Evolutionary conservation across 1,140 invertebrate genomes (phyloP).

Genomic region (Hylaeus volcanicus): DNA sequence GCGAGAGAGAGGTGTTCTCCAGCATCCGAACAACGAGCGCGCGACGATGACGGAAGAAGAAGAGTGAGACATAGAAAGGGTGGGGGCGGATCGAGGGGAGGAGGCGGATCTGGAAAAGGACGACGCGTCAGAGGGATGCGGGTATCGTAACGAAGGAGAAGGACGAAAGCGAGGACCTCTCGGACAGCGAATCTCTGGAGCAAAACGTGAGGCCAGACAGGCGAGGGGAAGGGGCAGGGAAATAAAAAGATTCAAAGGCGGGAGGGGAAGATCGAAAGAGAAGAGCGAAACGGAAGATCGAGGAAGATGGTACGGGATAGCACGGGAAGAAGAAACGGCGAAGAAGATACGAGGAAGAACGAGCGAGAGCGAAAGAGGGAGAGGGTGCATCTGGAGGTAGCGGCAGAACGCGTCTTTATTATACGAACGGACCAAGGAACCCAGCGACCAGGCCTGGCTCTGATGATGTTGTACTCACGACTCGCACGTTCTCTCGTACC

Average conservation of each 20-base stretch:
- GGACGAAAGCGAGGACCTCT: slow-evolving; percentile 42
- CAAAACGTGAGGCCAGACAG: slow-evolving; percentile 24
- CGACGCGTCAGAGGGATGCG: slow-evolving; percentile 21
- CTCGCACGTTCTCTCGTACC: slow-evolving; percentile 69
- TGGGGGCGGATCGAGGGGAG: slow-evolving; percentile 39
- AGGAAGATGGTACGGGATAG: slow-evolving; percentile 16
- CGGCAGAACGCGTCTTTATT: slow-evolving; percentile 79
- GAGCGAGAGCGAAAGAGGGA: slow-evolving; percentile 23
- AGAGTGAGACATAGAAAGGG: slow-evolving; percentile 47
- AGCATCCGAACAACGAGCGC: neutral
- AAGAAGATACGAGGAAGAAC: slow-evolving; percentile 2
- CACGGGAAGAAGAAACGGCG: slow-evolving; percentile 18
- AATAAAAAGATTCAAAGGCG: neutral
- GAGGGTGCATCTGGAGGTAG: slow-evolving; percentile 57
- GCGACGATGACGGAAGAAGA: slow-evolving; percentile 31
- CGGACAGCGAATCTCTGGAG: slow-evolving; percentile 39
- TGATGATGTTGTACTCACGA: slow-evolving; percentile 78
- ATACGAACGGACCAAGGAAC: slow-evolving; percentile 74
- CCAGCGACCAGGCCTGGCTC: slow-evolving; percentile 71
- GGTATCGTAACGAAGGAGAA: slow-evolving; percentile 32
- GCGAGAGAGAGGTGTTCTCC: neutral
- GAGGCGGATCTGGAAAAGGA: slow-evolving; percentile 37
- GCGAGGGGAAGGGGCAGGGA: slow-evolving; percentile 18
- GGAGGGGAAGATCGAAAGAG: slow-evolving; percentile 49
- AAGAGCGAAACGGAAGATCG: slow-evolving; percentile 28